phyloP scores from a whole-genome alignment of 1,140 invertebrate species.

The Solen grandis region DNA sequence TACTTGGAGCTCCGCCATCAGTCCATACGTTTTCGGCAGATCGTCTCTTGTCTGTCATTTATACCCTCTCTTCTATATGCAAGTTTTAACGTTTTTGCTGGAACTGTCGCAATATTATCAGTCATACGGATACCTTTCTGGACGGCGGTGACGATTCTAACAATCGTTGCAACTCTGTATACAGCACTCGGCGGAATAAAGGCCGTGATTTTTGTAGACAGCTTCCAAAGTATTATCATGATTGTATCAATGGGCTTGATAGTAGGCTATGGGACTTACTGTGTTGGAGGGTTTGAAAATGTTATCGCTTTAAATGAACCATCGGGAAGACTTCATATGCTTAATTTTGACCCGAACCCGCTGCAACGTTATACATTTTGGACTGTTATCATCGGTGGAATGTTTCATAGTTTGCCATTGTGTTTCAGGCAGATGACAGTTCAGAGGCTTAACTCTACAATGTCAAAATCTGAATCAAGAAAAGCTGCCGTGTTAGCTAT shows the following conservation, averaged over 20 bases:
- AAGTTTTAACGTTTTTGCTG: conserved; percentile 4
- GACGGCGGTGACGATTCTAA: not conserved
- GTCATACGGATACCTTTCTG: conserved; percentile 20
- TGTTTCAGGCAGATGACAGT: not conserved
- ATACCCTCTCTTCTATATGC: conserved; percentile 8
- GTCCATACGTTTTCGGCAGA: conserved; percentile 3
- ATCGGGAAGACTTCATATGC: conserved; percentile 6
- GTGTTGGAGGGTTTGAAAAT: not conserved
- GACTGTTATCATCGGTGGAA: conserved; percentile 21
- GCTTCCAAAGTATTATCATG: conserved; percentile 34
- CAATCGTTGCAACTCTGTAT: conserved; percentile 10
- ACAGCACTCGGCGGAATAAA: conserved; percentile 34
- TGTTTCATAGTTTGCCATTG: not conserved
- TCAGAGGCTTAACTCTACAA: conserved; percentile 36
- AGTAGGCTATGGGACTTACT: conserved; percentile 5
- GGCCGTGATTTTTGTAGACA: conserved; percentile 18
- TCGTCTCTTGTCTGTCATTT: conserved; percentile 1
- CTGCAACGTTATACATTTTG: conserved; percentile 29
- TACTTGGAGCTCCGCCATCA: conserved; percentile 27
- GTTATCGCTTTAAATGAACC: conserved; percentile 10
- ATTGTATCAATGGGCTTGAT: conserved; percentile 2
- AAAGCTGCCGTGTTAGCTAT: conserved; percentile 16
- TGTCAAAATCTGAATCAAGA: conserved; percentile 10
- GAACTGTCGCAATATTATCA: not conserved
- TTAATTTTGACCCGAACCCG: conserved; percentile 33